phyloP scores from a whole-genome alignment of 2,888 invertebrate species.

The Pyrgus malvae region DNA sequence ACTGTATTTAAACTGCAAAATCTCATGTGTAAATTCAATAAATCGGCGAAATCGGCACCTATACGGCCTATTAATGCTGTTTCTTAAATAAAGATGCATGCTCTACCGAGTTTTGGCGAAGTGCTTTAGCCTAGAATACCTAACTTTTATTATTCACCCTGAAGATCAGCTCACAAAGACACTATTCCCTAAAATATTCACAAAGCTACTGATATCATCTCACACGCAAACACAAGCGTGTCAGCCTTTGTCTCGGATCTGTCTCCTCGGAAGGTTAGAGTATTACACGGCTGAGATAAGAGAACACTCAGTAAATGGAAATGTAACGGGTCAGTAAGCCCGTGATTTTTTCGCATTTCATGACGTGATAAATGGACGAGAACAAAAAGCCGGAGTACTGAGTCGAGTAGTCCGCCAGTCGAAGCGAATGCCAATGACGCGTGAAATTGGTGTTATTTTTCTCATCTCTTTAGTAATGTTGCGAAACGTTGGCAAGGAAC shows the following conservation, averaged over 20 bases:
- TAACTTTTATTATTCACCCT: no score
- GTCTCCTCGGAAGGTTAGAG: slow-evolving; percentile 41
- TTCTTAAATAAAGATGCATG: no score
- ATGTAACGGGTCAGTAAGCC: slow-evolving; percentile 70
- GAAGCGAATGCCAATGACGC: slow-evolving; percentile 66
- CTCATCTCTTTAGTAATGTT: slow-evolving; percentile 50
- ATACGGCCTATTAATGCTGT: no score
- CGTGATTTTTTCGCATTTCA: slow-evolving; percentile 62
- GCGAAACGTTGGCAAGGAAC: background rate
- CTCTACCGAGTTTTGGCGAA: no score
- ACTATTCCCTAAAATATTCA: no score
- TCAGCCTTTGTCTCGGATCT: slow-evolving; percentile 22
- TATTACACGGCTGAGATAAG: slow-evolving; percentile 66
- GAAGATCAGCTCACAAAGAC: no score
- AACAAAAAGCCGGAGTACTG: slow-evolving; percentile 24
- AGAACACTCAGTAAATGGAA: slow-evolving; percentile 69
- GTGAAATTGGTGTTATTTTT: slow-evolving; percentile 66
- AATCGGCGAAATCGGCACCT: no score
- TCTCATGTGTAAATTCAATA: no score
- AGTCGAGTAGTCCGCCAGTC: slow-evolving; percentile 46
- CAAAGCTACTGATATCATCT: background rate
- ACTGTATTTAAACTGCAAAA: no score
- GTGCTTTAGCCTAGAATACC: no score
- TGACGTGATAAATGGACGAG: slow-evolving; percentile 70
- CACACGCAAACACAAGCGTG: background rate